Conservation (phyloP, 2,113 vertebrate genomes). For the Sardina pilchardus region DNA sequence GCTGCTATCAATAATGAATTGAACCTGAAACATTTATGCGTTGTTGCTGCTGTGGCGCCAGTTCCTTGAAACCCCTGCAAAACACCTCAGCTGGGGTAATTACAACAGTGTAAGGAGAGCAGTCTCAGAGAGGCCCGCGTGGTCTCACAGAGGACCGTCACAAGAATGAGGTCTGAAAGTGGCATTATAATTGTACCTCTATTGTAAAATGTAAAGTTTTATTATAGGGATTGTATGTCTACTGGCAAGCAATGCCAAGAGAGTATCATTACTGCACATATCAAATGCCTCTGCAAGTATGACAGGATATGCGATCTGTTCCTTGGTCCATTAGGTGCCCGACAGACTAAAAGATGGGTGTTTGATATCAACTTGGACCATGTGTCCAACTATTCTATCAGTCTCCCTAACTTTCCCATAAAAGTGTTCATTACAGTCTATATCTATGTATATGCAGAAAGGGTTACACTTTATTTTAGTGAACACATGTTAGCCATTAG, state of each 20-base stretch:
- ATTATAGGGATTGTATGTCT: background rate
- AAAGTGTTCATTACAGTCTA: background rate
- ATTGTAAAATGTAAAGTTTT: background rate
- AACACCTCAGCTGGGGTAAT: background rate
- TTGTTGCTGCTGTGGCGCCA: no score
- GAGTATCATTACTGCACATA: background rate
- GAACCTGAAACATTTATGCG: slow-evolving; percentile 42
- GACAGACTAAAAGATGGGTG: background rate
- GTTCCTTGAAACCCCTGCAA: slow-evolving; percentile 5
- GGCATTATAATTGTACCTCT: background rate
- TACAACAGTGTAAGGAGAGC: background rate
- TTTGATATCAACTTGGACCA: background rate
- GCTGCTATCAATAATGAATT: slow-evolving; percentile 48
- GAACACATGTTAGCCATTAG: no score
- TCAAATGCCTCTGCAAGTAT: background rate
- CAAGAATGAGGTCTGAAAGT: background rate
- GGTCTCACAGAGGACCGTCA: background rate
- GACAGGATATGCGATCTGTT: background rate
- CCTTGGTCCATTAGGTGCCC: background rate
- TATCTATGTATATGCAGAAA: no score
- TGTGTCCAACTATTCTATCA: background rate
- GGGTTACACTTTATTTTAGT: no score
- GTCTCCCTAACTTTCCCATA: background rate
- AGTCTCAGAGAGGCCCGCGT: background rate
- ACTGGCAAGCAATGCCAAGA: background rate